Conservation (phyloP, 30 jellyfish, hydroid and myxozoan genomes). For the Morbakka virulenta region DNA sequence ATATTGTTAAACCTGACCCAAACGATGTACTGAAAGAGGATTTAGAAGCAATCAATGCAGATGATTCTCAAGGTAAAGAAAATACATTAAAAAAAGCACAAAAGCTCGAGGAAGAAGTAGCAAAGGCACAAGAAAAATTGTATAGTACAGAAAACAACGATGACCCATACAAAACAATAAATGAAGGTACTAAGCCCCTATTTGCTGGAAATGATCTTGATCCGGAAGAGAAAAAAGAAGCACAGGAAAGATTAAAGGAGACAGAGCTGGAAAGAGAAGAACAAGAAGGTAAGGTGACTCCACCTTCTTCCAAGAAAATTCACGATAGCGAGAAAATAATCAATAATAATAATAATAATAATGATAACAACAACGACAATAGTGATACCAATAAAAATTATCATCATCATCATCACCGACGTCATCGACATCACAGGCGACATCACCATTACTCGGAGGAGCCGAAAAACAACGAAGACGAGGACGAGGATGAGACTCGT, state of each 20-base stretch:
- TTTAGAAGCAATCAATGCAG: conserved; percentile 13
- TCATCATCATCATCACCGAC: too few relatives aligned
- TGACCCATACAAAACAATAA: conserved; percentile 56
- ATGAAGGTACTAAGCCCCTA: too few relatives aligned
- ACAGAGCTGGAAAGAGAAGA: too few relatives aligned
- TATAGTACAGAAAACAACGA: conserved; percentile 46
- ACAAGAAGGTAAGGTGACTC: too few relatives aligned
- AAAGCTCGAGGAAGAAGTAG: conserved; percentile 86
- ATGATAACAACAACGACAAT: neutral
- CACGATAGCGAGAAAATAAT: neutral
- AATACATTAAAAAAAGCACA: conserved; percentile 84
- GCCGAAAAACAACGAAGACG: too few relatives aligned
- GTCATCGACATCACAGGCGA: neutral
- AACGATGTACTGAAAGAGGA: neutral
- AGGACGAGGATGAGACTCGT: conserved; percentile 18
- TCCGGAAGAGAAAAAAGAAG: too few relatives aligned
- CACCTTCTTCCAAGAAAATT: neutral
- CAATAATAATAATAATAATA: too few relatives aligned
- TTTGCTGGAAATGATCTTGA: too few relatives aligned
- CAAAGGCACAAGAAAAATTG: conserved; percentile 69
- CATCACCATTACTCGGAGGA: neutral
- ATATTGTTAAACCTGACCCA: neutral
- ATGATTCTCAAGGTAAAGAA: conserved; percentile 47
- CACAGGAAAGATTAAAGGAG: too few relatives aligned
- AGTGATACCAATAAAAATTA: neutral